Evolutionary conservation across 2,888 invertebrate species (phyloP).

Genomic region (Drosophila cognata): DNA sequence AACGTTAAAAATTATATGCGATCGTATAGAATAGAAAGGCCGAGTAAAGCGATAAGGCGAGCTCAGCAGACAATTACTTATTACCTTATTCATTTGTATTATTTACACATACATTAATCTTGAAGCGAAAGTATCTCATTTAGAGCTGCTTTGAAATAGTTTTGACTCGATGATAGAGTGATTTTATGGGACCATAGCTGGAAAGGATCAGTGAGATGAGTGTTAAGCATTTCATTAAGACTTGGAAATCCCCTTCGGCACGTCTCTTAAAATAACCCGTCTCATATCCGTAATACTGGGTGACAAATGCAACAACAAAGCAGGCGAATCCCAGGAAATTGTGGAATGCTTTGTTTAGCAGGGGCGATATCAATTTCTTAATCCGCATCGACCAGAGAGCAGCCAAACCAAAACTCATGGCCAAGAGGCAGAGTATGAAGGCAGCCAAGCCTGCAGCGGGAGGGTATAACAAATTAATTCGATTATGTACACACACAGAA

Average conservation of each 20-base stretch:
- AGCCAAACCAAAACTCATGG: conserved; percentile 78
- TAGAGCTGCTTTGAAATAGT: conserved; percentile 63
- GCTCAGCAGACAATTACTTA: background rate
- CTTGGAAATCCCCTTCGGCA: conserved; percentile 65
- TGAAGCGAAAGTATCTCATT: background rate
- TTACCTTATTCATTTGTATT: background rate
- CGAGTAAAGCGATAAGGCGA: conserved; percentile 21
- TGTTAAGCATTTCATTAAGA: conserved; percentile 78
- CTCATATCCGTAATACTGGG: conserved; percentile 83
- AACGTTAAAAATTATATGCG: conserved; percentile 1
- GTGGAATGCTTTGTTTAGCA: conserved; percentile 82
- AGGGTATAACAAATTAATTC: background rate
- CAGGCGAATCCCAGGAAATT: conserved; percentile 78
- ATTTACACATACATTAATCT: background rate
- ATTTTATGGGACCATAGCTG: conserved; percentile 77
- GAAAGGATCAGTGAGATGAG: conserved; percentile 75
- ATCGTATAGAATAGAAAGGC: no score
- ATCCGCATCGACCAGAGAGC: conserved; percentile 78
- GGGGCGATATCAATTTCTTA: conserved; percentile 70
- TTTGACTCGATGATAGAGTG: conserved; percentile 65
- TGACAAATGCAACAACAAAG: conserved; percentile 78
- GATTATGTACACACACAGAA: background rate
- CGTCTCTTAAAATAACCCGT: conserved; percentile 75
- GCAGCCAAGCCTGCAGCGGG: conserved; percentile 76
- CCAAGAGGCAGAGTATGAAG: conserved; percentile 77